These are phyloP conservation scores for Ammodytes marinus DNA, from an alignment of 2,113 vertebrate species.

Conservation along the genomic window DNA sequence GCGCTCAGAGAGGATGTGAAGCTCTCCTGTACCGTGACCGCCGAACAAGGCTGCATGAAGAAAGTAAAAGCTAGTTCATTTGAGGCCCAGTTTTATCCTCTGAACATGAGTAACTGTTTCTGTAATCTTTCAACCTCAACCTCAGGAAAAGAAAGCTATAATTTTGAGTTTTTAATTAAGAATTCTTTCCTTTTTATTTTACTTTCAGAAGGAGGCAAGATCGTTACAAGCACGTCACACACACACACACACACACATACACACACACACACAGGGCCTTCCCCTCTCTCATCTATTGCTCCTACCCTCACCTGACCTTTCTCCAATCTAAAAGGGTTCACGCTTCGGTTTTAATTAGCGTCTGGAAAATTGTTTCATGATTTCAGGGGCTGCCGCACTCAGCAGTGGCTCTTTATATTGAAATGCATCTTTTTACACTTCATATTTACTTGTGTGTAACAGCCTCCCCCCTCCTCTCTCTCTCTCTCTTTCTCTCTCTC, in stretches of 20 bases:
- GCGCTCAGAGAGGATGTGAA: constrained; percentile 17
- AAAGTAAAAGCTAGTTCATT: constrained; percentile 48
- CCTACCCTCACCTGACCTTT: constrained; percentile 45
- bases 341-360: constrained; percentile 54
- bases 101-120: constrained; percentile 5
- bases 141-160: neutral
- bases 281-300: neutral
- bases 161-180: neutral
- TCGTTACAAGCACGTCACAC: no score
- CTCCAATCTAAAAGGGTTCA: constrained; percentile 56
- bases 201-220: neutral
- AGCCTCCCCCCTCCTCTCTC: no score
- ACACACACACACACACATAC: neutral
- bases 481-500: no score
- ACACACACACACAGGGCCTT: neutral
- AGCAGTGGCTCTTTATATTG: constrained; percentile 54
- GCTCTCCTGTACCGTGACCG: constrained; percentile 6
- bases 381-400: constrained; percentile 26
- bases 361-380: constrained; percentile 49
- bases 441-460: constrained; percentile 73
- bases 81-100: constrained; percentile 15
- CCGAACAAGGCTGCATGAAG: constrained; percentile 9
- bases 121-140: constrained; percentile 8
- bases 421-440: constrained; percentile 55
- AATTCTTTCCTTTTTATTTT: neutral